Evolutionary conservation across 2,113 vertebrate genomes (phyloP), one percentile per base, ranked within the genome.

Genomic region (Cavia aperea): DNA sequence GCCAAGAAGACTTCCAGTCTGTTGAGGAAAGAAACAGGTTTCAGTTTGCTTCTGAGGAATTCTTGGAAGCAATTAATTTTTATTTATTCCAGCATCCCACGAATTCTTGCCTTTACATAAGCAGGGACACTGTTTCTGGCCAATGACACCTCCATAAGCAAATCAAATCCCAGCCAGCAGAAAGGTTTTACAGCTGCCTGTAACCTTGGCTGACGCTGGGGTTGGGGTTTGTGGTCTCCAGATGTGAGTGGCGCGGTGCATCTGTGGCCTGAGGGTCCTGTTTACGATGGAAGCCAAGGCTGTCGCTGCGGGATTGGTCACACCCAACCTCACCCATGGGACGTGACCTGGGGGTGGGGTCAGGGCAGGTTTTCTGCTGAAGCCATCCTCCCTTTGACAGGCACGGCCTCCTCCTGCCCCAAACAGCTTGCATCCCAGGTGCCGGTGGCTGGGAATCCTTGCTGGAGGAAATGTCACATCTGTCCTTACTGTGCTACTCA

Each of bases 261-360:
- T 46, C 23, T 94, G 90, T 94, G 86, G 46, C 92, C 90, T 70
- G 82, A 95, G 90, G 65, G 81, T 68, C n/a, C 73, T 68, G 31
- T 92, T 96, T 95, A 91, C 94, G 89, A 93, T n/a, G 60, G 89
- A 96, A 96, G 83, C 88, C 56, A 92, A 87, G 62, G 60, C 33
- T 89, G 51, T 85, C 84, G 83, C 70, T 19, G 0, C 58, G 58
- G 33, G 56, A 84, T 56, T 68, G 86, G 63, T 87, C 90, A 95
- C 56, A 90, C 51, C 1, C 56, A 88, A 21, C 85, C 54, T 78
- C 70, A 63, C 15, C 73, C 92, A 33, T 33, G 33, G n/a, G 60
- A 73, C 51, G 70, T 88, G 83, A 26, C 88, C 56, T 16, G 4
- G 9, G 77, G 92, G 51, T 46, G 29, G 85, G 91, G 88, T 43